A percentile compares a stretch with the other conserved stretches of the same genome.
phyloP scores from a whole-genome alignment of 1,140 invertebrate genomes.

The Papilio machaon region DNA sequence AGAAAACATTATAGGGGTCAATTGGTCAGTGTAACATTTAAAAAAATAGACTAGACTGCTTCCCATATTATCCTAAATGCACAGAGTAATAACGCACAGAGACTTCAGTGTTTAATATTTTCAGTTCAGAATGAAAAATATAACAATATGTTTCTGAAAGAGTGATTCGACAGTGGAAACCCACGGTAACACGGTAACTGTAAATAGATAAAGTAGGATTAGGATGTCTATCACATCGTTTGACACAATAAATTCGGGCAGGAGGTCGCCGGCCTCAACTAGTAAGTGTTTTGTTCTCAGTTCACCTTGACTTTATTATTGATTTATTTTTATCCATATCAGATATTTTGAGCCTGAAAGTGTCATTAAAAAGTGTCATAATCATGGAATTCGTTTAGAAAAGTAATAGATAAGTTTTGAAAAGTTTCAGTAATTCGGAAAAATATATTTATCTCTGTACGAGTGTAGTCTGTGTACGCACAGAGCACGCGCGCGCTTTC shows the following conservation, averaged over 20 bases:
- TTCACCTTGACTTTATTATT: conserved; percentile 18
- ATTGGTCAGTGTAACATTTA: background rate
- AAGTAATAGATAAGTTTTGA: background rate
- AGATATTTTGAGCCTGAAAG: background rate
- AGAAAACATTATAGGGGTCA: background rate
- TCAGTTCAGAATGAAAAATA: background rate
- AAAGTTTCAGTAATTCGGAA: background rate
- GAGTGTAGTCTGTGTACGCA: background rate
- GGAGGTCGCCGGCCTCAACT: conserved; percentile 2
- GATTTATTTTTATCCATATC: conserved; percentile 15
- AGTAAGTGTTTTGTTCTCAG: conserved; percentile 2
- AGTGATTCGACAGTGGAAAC: background rate
- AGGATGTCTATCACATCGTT: background rate
- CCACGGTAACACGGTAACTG: background rate
- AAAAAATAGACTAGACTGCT: conserved; percentile 10
- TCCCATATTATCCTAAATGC: conserved; percentile 13
- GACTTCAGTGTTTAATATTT: background rate
- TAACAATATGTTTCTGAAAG: background rate
- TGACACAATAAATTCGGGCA: background rate
- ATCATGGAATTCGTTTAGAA: background rate
- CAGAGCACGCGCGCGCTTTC: conserved; percentile 54
- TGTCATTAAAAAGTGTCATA: no score
- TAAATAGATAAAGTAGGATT: background rate
- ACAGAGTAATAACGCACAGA: conserved; percentile 7
- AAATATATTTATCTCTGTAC: conserved; percentile 3